Evolutionary conservation across 1,140 invertebrate species (phyloP).

Genomic region (Coptotermes formosanus): DNA sequence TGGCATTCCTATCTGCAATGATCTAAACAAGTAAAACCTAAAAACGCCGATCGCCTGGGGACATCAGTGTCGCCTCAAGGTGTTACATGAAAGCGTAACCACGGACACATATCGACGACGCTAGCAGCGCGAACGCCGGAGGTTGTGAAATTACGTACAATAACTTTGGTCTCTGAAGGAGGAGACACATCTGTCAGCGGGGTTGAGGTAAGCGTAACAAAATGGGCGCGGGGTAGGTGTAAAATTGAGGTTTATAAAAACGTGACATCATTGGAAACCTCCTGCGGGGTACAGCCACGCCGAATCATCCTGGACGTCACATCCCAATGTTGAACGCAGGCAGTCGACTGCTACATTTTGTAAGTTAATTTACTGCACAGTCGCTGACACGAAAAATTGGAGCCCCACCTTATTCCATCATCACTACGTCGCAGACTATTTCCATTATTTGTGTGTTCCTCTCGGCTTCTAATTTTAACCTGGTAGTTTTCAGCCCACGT

Average conservation of each 20-base stretch:
- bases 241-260: background rate
- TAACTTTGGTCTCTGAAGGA: background rate
- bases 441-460: no score
- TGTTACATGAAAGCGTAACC: background rate
- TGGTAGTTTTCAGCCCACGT: no score
- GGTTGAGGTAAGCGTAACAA: constrained; percentile 9
- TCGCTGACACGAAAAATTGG: no score
- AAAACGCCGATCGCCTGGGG: background rate
- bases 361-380: no score
- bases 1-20: no score
- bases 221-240: background rate
- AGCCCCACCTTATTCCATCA: no score
- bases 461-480: no score
- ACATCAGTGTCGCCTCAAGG: background rate
- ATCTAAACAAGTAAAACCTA: background rate
- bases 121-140: background rate
- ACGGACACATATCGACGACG: background rate
- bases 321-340: background rate
- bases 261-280: background rate
- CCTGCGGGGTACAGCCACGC: background rate
- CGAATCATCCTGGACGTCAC: background rate
- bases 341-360: background rate
- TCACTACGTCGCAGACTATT: no score
- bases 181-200: constrained; percentile 8
- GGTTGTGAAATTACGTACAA: background rate